phyloP scores from a whole-genome alignment of 92 coral and sea anemone species.

The Plumapathes pennacea region DNA sequence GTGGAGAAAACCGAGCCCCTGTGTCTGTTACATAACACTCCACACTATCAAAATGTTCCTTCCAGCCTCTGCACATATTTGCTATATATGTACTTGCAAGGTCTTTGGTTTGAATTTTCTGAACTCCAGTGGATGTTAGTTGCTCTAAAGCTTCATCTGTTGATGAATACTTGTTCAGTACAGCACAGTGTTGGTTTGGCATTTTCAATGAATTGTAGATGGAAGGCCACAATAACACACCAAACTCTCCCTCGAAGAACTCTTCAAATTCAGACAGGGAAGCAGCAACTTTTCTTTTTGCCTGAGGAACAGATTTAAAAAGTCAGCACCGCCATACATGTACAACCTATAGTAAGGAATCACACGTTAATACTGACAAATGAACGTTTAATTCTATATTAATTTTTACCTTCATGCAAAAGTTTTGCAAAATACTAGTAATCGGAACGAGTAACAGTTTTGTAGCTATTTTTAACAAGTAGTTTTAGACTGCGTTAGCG shows the following conservation, averaged over 20 bases:
- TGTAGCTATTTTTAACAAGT: too few species aligned
- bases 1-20: constrained; percentile 30
- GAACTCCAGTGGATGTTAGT: constrained; percentile 9
- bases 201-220: constrained; percentile 26
- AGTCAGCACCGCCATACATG: too few species aligned
- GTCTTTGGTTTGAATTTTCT: not conserved
- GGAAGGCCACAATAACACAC: constrained; percentile 34
- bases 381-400: too few species aligned
- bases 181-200: constrained; percentile 51
- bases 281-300: constrained; percentile 40
- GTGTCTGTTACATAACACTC: constrained; percentile 4
- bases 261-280: constrained; percentile 27
- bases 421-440: too few species aligned
- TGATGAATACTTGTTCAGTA: constrained; percentile 50
- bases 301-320: too few species aligned
- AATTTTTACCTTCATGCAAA: too few species aligned
- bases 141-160: constrained; percentile 9
- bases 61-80: not conserved
- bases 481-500: too few species aligned
- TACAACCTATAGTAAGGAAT: too few species aligned
- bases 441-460: too few species aligned
- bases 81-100: not conserved
- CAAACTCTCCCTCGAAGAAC: constrained; percentile 28
- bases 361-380: too few species aligned
- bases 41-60: too few species aligned